phyloP scores from a whole-genome alignment of 2,113 vertebrate genomes.

The Pelvicachromis taeniatus region DNA sequence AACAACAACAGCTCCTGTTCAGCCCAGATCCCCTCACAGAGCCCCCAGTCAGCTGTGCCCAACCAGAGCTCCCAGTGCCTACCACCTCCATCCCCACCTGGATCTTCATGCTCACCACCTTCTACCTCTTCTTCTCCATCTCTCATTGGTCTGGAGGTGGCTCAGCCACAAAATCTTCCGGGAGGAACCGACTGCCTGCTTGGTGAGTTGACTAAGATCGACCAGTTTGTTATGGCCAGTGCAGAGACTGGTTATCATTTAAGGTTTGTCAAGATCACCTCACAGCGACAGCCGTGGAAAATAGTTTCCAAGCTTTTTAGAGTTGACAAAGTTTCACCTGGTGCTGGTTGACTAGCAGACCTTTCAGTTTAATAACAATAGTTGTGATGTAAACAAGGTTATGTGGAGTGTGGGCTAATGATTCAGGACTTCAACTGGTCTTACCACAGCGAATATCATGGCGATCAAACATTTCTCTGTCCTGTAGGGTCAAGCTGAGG shows the following conservation, averaged over 20 bases:
- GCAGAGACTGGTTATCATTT: not conserved
- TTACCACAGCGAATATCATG: not conserved
- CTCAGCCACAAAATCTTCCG: constrained; percentile 60
- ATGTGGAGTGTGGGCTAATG: not conserved
- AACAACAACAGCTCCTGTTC: constrained; percentile 73
- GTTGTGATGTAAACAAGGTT: constrained; percentile 37
- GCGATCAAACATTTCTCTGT: constrained; percentile 38
- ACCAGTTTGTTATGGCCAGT: not conserved
- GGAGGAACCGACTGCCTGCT: constrained; percentile 68
- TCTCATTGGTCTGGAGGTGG: constrained; percentile 74
- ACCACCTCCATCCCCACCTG: constrained; percentile 68
- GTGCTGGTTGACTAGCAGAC: constrained; percentile 7
- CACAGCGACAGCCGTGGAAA: not conserved
- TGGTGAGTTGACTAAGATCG: constrained; percentile 59
- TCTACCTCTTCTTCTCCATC: constrained; percentile 70
- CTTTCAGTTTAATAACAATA: constrained; percentile 1
- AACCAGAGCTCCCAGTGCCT: constrained; percentile 80
- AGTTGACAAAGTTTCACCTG: constrained; percentile 27
- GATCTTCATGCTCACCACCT: constrained; percentile 67
- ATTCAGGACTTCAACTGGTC: constrained; percentile 26
- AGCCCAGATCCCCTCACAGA: constrained; percentile 77
- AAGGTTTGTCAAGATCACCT: constrained; percentile 15
- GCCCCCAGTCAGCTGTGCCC: constrained; percentile 74
- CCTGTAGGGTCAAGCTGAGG: constrained; percentile 12
- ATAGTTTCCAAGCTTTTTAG: constrained; percentile 2